A percentile compares a stretch with the other conserved stretches of the same genome.
phyloP scores from a whole-genome alignment of 2,113 vertebrate genomes.

The Nymphicus hollandicus region DNA sequence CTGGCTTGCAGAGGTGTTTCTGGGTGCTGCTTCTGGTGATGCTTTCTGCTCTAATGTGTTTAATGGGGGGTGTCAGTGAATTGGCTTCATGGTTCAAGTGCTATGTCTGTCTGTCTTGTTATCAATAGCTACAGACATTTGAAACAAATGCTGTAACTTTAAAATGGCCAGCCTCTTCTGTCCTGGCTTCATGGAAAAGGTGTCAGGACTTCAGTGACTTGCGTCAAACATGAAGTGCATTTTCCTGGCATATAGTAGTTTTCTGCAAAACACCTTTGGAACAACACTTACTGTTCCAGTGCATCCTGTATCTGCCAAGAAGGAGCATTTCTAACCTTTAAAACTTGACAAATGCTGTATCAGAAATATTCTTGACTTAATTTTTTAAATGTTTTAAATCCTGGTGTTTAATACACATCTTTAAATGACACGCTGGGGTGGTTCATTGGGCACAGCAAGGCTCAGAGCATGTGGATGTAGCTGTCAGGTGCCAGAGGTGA shows the following conservation, averaged over 20 bases:
- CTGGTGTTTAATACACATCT: background rate
- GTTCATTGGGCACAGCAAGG: background rate
- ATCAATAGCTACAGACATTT: background rate
- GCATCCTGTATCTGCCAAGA: no score
- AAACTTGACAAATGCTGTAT: background rate
- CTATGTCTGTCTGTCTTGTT: background rate
- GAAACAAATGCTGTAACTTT: background rate
- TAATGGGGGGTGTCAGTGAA: background rate
- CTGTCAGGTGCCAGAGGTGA: background rate
- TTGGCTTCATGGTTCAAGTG: background rate
- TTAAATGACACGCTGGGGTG: background rate
- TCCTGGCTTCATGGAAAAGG: background rate
- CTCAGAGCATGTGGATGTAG: background rate
- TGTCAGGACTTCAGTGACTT: accelerated
- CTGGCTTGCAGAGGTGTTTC: background rate
- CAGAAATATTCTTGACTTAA: background rate
- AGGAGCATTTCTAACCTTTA: background rate
- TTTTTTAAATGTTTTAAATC: no score
- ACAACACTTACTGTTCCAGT: background rate
- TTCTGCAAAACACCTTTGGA: background rate
- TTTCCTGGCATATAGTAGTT: background rate
- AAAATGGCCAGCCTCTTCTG: background rate
- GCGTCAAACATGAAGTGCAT: background rate
- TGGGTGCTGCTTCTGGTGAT: background rate
- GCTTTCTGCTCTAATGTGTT: accelerated